These are phyloP conservation scores for Conchocele bisecta DNA, from an alignment of 2,888 invertebrate genomes.

Conservation along the genomic window DNA sequence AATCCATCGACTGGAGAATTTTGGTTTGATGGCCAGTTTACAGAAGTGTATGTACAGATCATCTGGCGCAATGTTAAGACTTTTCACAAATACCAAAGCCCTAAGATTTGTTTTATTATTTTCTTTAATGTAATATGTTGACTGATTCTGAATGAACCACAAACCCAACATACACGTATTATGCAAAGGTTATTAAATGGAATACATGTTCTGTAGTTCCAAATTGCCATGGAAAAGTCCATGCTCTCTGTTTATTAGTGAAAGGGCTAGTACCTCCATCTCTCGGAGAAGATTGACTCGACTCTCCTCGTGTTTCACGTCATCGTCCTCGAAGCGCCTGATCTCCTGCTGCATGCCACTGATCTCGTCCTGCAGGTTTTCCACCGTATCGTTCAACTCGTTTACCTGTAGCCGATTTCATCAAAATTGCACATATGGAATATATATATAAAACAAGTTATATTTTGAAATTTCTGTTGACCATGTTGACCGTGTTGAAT, in stretches of 20 bases:
- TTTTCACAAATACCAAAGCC: no score
- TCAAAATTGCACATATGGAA: background rate
- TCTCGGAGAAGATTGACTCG: conserved; percentile 59
- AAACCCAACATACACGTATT: no score
- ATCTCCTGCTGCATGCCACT: conserved; percentile 84
- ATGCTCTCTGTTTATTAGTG: background rate
- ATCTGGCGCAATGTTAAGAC: no score
- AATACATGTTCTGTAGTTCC: no score
- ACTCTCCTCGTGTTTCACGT: conserved; percentile 61
- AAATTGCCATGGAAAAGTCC: no score
- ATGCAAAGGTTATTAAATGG: no score
- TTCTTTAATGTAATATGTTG: no score
- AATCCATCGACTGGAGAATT: no score
- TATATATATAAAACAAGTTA: background rate
- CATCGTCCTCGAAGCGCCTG: conserved; percentile 64
- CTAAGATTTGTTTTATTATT: no score
- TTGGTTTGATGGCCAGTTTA: background rate
- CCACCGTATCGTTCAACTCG: conserved; percentile 87
- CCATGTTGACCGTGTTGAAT: no score
- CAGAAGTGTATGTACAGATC: no score
- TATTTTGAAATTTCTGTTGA: background rate
- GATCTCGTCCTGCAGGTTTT: conserved; percentile 70
- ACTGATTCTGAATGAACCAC: no score
- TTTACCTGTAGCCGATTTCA: conserved; percentile 83
- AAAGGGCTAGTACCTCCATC: conserved; percentile 63